Conservation (phyloP, 92 coral and sea anemone genomes). For the Phenganax marumi region DNA sequence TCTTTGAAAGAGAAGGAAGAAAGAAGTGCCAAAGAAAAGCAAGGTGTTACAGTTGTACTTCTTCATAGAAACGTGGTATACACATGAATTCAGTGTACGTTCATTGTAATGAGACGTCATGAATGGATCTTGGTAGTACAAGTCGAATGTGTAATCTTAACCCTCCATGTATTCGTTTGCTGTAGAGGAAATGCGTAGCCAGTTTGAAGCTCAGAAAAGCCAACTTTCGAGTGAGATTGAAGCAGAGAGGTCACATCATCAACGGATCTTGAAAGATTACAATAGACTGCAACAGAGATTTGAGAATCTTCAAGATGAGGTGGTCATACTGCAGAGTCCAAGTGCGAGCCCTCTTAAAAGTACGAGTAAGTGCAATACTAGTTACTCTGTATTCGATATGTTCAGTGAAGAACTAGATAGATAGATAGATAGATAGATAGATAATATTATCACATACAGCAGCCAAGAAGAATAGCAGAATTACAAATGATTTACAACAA, state of each 20-base stretch:
- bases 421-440: too few relatives aligned
- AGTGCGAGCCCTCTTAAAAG: constrained; percentile 59
- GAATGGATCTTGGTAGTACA: too few relatives aligned
- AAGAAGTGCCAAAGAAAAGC: constrained; percentile 66
- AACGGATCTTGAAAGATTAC: constrained; percentile 82
- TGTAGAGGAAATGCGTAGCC: constrained; percentile 62
- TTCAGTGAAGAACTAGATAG: neutral
- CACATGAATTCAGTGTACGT: too few relatives aligned
- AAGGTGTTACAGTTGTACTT: constrained; percentile 54
- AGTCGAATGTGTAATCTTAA: neutral
- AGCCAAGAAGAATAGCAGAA: too few relatives aligned
- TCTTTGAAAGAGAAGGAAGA: constrained; percentile 61
- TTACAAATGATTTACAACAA: too few relatives aligned
- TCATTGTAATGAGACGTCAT: too few relatives aligned
- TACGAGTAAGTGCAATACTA: too few relatives aligned
- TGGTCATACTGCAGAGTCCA: constrained; percentile 76
- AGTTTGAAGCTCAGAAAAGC: constrained; percentile 69
- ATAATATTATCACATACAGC: too few relatives aligned
- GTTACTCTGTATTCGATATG: neutral
- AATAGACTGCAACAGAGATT: constrained; percentile 90
- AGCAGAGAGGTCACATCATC: constrained; percentile 92
- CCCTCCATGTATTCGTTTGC: neutral
- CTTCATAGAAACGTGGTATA: too few relatives aligned
- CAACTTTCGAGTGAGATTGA: constrained; percentile 89
- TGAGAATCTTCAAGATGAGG: constrained; percentile 89